phyloP scores from a whole-genome alignment of 2,113 vertebrate species.

The Caloenas nicobarica region DNA sequence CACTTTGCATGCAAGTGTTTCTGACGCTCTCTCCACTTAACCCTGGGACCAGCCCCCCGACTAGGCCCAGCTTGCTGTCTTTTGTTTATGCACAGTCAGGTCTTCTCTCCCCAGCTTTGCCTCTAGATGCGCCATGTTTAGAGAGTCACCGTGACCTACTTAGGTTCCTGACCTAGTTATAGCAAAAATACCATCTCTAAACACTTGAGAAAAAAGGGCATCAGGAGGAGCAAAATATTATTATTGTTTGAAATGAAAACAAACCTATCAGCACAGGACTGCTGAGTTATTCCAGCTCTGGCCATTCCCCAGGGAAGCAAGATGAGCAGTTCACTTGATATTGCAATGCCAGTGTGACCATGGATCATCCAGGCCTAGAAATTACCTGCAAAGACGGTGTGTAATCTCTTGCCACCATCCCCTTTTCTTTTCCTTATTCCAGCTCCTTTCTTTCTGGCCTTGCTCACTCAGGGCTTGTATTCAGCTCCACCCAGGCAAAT shows the following conservation, averaged over 20 bases:
- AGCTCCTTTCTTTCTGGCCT: background rate
- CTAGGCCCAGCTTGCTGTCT: background rate
- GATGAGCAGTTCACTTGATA: background rate
- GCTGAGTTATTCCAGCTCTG: background rate
- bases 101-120: conserved; percentile 8
- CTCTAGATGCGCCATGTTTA: conserved; percentile 53
- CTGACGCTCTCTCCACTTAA: background rate
- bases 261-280: background rate
- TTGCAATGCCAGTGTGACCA: background rate
- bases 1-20: background rate
- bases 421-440: background rate
- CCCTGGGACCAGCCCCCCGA: background rate
- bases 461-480: background rate
- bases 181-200: conserved; percentile 60
- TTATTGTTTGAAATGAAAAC: conserved; percentile 44
- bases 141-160: conserved; percentile 73
- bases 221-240: conserved; percentile 17
- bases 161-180: conserved; percentile 76
- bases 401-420: background rate
- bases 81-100: conserved; percentile 28
- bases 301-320: background rate
- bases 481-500: background rate
- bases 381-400: background rate
- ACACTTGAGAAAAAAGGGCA: conserved; percentile 48
- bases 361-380: background rate